These are phyloP conservation scores for Megastigmus dorsalis DNA, from an alignment of 2,888 invertebrate species.

Conservation along the genomic window DNA sequence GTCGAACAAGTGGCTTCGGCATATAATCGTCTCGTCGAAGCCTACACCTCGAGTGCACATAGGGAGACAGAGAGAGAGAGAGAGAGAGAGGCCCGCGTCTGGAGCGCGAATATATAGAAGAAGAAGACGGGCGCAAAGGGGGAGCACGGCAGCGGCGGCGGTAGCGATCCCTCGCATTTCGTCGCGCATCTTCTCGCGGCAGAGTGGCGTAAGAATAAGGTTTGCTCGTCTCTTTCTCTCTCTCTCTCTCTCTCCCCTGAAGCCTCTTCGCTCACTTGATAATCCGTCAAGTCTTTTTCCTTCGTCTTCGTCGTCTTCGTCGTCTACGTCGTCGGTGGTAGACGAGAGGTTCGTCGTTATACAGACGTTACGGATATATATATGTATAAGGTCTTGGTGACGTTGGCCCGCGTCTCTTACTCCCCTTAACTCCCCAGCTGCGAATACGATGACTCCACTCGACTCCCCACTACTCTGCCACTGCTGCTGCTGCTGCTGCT, in stretches of 20 bases:
- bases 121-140: neutral
- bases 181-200: constrained; percentile 66
- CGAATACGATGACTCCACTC: constrained; percentile 69
- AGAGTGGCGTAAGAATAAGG: constrained; percentile 74
- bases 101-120: too few relatives aligned
- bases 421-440: constrained; percentile 58
- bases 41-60: too few relatives aligned
- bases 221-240: constrained; percentile 69
- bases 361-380: too few relatives aligned
- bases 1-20: too few relatives aligned
- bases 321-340: neutral
- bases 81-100: too few relatives aligned
- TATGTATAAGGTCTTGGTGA: too few relatives aligned
- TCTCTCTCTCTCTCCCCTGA: too few relatives aligned
- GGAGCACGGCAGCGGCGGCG: too few relatives aligned
- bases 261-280: constrained; percentile 60
- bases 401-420: constrained; percentile 64
- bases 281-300: constrained; percentile 62
- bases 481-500: too few relatives aligned
- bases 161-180: neutral
- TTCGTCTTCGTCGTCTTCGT: constrained; percentile 28
- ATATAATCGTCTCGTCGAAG: too few relatives aligned
- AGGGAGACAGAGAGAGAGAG: too few relatives aligned
- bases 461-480: too few relatives aligned
- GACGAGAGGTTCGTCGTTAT: constrained; percentile 18